Evolutionary conservation across 2,113 vertebrate species (phyloP).

Genomic region (Takifugu bimaculatus): DNA sequence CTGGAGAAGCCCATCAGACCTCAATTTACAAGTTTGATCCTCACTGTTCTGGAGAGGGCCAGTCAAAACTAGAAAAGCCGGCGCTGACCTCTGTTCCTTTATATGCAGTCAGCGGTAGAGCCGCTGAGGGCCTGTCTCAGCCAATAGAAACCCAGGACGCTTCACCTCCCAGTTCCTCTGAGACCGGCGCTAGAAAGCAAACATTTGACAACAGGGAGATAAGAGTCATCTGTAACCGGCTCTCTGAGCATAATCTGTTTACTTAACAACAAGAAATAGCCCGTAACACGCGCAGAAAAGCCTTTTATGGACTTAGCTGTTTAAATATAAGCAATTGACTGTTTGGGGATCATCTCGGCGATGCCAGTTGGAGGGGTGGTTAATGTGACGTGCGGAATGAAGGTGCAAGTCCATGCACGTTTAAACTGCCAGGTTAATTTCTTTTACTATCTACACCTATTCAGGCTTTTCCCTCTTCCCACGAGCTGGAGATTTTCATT

Average conservation of each 20-base stretch:
- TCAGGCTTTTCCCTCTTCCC: neutral
- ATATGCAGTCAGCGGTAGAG: conserved; percentile 11
- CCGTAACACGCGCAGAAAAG: neutral
- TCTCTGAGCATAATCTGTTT: conserved; percentile 1
- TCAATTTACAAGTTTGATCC: conserved; percentile 13
- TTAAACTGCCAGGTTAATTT: neutral
- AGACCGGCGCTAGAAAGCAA: conserved; percentile 53
- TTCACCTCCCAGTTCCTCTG: conserved; percentile 57
- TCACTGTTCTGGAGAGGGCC: conserved; percentile 26
- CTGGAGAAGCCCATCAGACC: neutral
- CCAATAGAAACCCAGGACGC: conserved; percentile 56
- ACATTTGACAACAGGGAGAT: conserved; percentile 59
- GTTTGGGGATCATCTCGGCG: no score
- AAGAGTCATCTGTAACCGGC: conserved; percentile 20
- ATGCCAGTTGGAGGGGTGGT: no score
- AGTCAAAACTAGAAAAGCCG: conserved; percentile 42
- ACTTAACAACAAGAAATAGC: no score
- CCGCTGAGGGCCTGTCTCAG: conserved; percentile 13
- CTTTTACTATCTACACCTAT: neutral
- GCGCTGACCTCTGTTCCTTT: neutral
- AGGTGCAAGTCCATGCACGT: neutral
- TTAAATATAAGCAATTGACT: neutral
- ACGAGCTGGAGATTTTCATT: neutral
- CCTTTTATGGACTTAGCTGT: neutral
- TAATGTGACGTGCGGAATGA: neutral